Conservation (phyloP, 2,797 vertebrate species). For the Cynopterus sphinx region DNA sequence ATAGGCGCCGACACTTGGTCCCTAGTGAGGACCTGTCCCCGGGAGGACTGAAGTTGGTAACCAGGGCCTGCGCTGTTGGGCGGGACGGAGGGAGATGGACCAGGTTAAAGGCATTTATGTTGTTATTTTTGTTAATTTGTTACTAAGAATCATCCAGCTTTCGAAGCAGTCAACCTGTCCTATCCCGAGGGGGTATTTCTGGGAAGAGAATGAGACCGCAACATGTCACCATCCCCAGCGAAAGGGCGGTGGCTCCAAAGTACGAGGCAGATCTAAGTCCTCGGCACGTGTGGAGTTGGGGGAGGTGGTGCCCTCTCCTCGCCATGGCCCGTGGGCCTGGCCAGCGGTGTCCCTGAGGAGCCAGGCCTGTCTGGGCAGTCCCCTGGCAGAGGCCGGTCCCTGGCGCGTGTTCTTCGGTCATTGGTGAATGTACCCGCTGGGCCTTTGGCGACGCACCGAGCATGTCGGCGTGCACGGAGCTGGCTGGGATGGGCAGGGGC, state of each 20-base stretch:
- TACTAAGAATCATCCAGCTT: neutral
- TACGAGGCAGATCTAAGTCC: neutral
- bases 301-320: neutral
- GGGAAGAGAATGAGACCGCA: neutral
- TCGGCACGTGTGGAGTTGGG: neutral
- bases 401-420: neutral
- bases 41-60: neutral
- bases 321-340: neutral
- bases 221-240: neutral
- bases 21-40: neutral
- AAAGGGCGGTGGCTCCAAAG: neutral
- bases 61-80: neutral
- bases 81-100: neutral
- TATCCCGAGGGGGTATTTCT: neutral
- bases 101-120: neutral
- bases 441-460: neutral
- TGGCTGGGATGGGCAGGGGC: no score
- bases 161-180: neutral
- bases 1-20: neutral
- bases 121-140: neutral
- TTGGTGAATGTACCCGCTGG: neutral
- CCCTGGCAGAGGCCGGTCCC: no score
- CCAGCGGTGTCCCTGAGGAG: neutral
- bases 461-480: no score
- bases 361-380: neutral